These are phyloP conservation scores for Drosophila infuscata DNA, from an alignment of 2,888 invertebrate species.

Conservation along the genomic window DNA sequence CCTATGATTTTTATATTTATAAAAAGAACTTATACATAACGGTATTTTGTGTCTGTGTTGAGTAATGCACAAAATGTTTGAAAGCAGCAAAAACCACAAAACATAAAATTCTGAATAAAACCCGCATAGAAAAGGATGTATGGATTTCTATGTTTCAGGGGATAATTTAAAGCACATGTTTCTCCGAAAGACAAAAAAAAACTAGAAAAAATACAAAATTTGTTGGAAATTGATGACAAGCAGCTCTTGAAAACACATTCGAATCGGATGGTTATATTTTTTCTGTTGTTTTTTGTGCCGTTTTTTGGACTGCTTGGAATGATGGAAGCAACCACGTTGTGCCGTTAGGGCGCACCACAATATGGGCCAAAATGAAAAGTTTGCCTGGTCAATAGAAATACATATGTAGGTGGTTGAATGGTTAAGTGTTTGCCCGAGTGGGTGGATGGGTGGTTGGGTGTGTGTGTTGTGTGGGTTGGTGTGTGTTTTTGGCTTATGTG, in stretches of 20 bases:
- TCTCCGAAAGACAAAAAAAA: not conserved
- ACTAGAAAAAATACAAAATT: not conserved
- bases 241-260: conserved; percentile 46
- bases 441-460: not conserved
- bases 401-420: conserved; percentile 7
- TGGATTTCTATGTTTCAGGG: conserved; percentile 3
- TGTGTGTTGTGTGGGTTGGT: not conserved
- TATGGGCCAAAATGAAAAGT: conserved; percentile 59
- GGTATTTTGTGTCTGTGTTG: not conserved
- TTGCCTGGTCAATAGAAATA: conserved; percentile 51
- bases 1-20: too few species aligned
- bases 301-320: conserved; percentile 8
- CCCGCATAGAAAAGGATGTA: conserved; percentile 10
- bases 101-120: not conserved
- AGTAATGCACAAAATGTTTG: not conserved
- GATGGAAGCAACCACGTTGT: conserved; percentile 55
- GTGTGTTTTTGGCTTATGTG: conserved; percentile 4
- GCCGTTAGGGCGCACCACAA: conserved; percentile 54
- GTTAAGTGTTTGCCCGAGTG: conserved; percentile 1
- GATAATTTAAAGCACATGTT: conserved; percentile 14
- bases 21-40: not conserved
- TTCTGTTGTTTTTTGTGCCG: not conserved
- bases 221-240: conserved; percentile 48
- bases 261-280: conserved; percentile 16
- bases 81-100: not conserved